Conservation (phyloP, 2,797 vertebrate species). For the Meriones psammophilus region DNA sequence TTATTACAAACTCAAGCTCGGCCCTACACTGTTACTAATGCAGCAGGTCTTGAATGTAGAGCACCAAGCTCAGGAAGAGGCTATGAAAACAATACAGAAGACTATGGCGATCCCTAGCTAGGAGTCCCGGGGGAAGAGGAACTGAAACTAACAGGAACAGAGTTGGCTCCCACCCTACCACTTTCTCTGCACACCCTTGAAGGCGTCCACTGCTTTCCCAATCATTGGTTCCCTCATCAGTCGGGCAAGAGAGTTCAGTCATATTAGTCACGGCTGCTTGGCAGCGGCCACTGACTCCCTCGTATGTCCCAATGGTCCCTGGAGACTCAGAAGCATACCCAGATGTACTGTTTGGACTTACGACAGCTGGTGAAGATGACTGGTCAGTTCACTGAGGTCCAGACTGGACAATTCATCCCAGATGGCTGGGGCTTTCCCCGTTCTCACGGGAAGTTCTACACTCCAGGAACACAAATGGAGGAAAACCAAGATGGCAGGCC, state of each 20-base stretch:
- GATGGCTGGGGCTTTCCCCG: background rate
- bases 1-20: too few relatives aligned
- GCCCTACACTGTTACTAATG: too few relatives aligned
- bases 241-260: background rate
- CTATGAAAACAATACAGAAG: background rate
- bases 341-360: background rate
- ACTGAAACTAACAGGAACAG: background rate
- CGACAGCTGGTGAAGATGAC: background rate
- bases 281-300: background rate
- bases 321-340: background rate
- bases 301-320: background rate
- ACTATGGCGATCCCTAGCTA: background rate
- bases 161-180: background rate
- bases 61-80: background rate
- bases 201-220: background rate
- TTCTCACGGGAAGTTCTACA: background rate
- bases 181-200: background rate
- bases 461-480: background rate
- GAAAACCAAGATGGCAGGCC: background rate
- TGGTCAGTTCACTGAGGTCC: background rate
- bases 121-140: background rate
- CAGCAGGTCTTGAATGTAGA: too few relatives aligned
- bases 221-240: background rate
- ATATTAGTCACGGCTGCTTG: background rate
- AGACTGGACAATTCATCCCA: background rate